Evolutionary conservation across 2,888 invertebrate genomes (phyloP).

Genomic region (Noctua janthe): DNA sequence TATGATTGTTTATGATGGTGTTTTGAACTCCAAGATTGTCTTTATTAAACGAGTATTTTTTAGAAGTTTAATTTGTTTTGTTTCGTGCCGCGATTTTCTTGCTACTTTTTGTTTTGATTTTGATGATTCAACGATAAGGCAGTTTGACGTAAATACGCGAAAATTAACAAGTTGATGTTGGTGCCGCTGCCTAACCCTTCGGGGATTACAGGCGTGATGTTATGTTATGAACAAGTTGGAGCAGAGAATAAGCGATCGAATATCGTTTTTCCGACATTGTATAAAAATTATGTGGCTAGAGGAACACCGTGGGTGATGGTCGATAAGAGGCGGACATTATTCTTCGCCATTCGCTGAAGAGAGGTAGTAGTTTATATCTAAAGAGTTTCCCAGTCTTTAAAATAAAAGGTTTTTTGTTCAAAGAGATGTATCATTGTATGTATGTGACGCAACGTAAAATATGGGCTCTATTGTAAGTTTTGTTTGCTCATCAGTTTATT

Average conservation of each 20-base stretch:
- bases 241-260: background rate
- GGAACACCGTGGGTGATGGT: background rate
- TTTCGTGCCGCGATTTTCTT: constrained; percentile 17
- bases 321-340: background rate
- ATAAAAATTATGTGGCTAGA: background rate
- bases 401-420: background rate
- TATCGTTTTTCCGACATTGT: background rate
- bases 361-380: background rate
- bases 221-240: background rate
- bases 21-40: constrained; percentile 51
- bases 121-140: background rate
- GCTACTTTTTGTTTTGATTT: constrained; percentile 6
- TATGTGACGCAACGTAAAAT: background rate
- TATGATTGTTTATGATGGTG: constrained; percentile 55
- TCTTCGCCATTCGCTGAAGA: background rate
- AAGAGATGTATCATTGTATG: background rate
- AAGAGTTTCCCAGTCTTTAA: background rate
- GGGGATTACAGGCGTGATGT: background rate
- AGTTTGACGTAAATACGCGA: background rate
- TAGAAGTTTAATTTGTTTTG: constrained; percentile 56
- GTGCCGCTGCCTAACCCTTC: background rate
- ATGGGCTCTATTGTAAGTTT: too few relatives aligned
- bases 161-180: background rate
- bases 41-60: constrained; percentile 45
- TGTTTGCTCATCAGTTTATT: background rate